phyloP scores from a whole-genome alignment of 2,888 invertebrate genomes.

The Drosophila multiciliata region DNA sequence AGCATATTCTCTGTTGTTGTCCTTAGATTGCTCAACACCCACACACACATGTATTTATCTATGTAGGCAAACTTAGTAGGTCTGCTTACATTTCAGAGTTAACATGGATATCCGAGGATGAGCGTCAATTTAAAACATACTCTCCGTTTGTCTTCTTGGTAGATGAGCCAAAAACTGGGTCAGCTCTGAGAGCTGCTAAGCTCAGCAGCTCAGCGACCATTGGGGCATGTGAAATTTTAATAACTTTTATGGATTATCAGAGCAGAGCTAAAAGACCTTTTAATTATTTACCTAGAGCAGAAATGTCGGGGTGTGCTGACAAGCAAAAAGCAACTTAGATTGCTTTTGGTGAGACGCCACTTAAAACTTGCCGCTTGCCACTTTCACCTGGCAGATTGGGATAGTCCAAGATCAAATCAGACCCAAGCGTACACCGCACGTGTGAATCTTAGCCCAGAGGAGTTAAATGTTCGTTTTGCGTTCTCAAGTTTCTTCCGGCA shows the following conservation, averaged over 20 bases:
- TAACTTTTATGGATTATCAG: conserved; percentile 53
- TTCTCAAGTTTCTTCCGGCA: conserved; percentile 15
- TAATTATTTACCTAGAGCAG: conserved; percentile 63
- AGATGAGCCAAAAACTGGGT: conserved; percentile 39
- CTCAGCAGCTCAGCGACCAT: conserved; percentile 17
- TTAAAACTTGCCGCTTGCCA: conserved; percentile 9
- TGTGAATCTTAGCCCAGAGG: conserved; percentile 57
- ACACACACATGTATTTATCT: background rate
- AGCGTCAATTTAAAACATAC: conserved; percentile 17
- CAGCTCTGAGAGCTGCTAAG: conserved; percentile 34
- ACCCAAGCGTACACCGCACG: conserved; percentile 39
- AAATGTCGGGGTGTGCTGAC: conserved; percentile 36
- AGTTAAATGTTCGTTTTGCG: conserved; percentile 27
- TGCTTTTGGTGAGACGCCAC: conserved; percentile 13
- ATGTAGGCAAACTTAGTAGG: conserved; percentile 3
- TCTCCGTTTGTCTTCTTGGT: background rate
- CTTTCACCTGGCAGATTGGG: conserved; percentile 13
- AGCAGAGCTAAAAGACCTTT: conserved; percentile 28
- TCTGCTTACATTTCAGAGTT: conserved; percentile 29
- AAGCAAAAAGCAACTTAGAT: conserved; percentile 18
- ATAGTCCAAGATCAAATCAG: conserved; percentile 25
- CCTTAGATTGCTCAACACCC: background rate
- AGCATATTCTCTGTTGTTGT: conserved; percentile 12
- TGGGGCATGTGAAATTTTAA: conserved; percentile 44
- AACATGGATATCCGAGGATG: conserved; percentile 5